Percentiles rank a stretch among this genome's conserved stretches.
Conservation (phyloP, 2,113 vertebrate genomes). For the Collichthys lucidus region DNA sequence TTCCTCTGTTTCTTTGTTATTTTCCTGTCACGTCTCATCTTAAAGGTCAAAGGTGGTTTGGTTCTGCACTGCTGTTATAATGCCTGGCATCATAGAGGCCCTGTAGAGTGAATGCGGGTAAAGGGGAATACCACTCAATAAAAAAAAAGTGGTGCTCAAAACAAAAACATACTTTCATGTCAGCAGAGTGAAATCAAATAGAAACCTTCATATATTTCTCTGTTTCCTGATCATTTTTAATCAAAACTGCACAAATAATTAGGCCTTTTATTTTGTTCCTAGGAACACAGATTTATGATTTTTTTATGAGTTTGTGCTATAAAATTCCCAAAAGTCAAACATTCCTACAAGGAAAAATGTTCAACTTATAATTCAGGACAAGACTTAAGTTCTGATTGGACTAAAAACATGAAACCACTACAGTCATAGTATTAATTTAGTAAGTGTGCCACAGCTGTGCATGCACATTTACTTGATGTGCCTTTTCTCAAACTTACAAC, state of each 20-base stretch:
- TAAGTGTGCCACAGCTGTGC: neutral
- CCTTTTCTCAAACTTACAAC: neutral
- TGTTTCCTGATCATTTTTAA: too few relatives aligned
- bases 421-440: neutral
- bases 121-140: slow-evolving; percentile 19
- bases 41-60: slow-evolving; percentile 8
- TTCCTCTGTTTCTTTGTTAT: neutral
- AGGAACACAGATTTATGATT: neutral
- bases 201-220: neutral
- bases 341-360: neutral
- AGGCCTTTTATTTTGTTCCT: neutral
- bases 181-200: neutral
- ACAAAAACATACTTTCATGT: neutral
- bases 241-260: neutral
- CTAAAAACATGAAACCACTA: neutral
- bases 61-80: neutral
- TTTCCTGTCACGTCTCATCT: neutral
- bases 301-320: neutral
- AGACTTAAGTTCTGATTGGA: neutral
- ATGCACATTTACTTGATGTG: neutral
- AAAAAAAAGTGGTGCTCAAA: neutral
- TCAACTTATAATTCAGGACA: neutral
- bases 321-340: neutral
- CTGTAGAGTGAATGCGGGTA: neutral
- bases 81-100: neutral